Evolutionary conservation across 2,113 vertebrate species (phyloP).

Genomic region (Campylomormyrus numenius): DNA sequence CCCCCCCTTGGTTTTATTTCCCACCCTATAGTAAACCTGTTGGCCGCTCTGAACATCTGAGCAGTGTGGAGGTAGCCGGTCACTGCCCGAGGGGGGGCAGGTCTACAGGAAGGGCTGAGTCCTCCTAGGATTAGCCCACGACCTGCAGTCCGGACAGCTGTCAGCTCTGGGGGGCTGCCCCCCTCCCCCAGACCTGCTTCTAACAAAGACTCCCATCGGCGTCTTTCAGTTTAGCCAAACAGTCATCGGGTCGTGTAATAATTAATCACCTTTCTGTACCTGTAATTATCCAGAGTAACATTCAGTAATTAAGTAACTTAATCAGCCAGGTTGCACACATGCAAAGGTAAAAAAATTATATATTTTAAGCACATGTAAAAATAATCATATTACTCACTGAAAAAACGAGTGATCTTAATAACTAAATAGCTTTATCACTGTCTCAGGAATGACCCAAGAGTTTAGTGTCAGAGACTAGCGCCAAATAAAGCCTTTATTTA

Average conservation of each 20-base stretch:
- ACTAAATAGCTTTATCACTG: not conserved
- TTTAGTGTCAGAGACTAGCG: not conserved
- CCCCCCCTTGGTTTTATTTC: not conserved
- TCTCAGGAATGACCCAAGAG: not conserved
- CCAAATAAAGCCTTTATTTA: not conserved
- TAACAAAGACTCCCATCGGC: not conserved
- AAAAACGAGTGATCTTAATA: not conserved
- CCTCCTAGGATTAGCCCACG: slow-evolving; percentile 57
- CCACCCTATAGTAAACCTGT: not conserved
- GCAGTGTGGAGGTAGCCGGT: slow-evolving; percentile 49
- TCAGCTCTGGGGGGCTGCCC: slow-evolving; percentile 15
- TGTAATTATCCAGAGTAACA: not conserved
- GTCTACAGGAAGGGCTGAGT: slow-evolving; percentile 60
- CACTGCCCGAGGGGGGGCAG: slow-evolving; percentile 14
- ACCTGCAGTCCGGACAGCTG: slow-evolving; percentile 60
- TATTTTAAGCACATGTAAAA: not conserved
- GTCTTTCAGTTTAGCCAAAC: not conserved
- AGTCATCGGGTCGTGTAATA: not conserved
- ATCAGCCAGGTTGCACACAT: not conserved
- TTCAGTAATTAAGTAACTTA: not conserved
- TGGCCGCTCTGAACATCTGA: slow-evolving; percentile 33
- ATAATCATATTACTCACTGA: not conserved
- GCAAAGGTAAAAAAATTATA: not conserved
- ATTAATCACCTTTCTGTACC: not conserved
- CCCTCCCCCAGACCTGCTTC: not conserved